Base-by-base conservation (phyloP, 2,113 vertebrate species). In the Mionectes macconnelli region DNA sequence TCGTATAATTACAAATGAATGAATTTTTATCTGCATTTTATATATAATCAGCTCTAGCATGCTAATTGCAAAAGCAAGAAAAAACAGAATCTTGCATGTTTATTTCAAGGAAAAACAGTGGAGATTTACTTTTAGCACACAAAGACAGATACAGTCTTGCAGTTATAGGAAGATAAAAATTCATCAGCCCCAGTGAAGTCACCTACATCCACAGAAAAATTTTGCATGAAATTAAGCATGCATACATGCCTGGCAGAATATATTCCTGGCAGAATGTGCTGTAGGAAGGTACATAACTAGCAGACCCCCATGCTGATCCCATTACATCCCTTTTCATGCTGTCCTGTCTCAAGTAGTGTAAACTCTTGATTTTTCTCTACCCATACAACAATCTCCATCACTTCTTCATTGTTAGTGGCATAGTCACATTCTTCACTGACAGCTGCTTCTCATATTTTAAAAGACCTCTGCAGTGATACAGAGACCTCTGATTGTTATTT, bases 1-100 rank as follows among this genome's bases (percentile, higher is more conserved):
- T 84, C 44, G 89, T 63, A 93, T 97, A 97, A 97, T 98, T 97
- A 95, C 45, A 94, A 91, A 93, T 78, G 49, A 98, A 95, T 95
- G 14, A 76, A 93, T 92, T 95, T 94, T 86, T 94, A 83, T 94
- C 81, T 53, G 94, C 53, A 69, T 92, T 91, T 96, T 94, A 93
- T 95, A 83, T 64, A 64, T 73, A 97, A 96, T 91, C 87, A 90
- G 42, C 57, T 91, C 84, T 95, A 93, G 79, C 73, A 93, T 81
- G 39, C 35, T 56, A 77, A 89, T 55, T 88, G 35, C 7, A 69
- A 83, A 86, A 94, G 56, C 50, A 92, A 96, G 67, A 60, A 95
- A 42, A 96, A 96, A 25, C 9, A 84, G 59, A 94, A 88, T 92
- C 52, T 90, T 87, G 49, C 35, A 9, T 57, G 55, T 76, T 96